Percentiles rank a stretch among this genome's conserved stretches.
Evolutionary conservation across 37 sponge, comb jelly and placozoan genomes (phyloP).

Genomic region (Sycon ciliatum): DNA sequence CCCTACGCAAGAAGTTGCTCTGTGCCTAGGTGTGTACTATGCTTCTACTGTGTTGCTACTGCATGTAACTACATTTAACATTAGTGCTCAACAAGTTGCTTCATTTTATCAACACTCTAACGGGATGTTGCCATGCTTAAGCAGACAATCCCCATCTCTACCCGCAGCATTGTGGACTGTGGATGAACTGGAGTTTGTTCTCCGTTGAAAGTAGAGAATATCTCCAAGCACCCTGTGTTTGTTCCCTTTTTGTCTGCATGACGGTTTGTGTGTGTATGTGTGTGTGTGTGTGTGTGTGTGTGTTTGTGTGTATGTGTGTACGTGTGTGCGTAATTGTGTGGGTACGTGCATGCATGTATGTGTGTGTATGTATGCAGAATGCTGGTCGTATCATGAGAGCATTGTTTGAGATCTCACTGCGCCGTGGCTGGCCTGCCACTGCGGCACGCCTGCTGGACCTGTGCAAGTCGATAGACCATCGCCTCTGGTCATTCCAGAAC

Average conservation of each 20-base stretch:
- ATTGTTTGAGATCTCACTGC: conserved; percentile 85
- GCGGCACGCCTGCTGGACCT: conserved; percentile 59
- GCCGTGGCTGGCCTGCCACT: conserved; percentile 54
- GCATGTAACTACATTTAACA: too few relatives aligned
- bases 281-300: neutral
- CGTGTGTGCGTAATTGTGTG: neutral
- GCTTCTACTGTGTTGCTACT: too few relatives aligned
- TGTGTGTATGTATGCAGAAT: conserved; percentile 48
- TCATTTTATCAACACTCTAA: too few relatives aligned
- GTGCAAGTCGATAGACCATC: conserved; percentile 66
- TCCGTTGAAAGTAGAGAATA: neutral
- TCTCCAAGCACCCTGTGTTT: neutral
- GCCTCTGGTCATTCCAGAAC: conserved; percentile 75
- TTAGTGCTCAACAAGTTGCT: too few relatives aligned
- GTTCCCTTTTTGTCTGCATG: neutral
- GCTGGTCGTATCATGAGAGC: conserved; percentile 73
- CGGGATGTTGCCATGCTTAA: too few relatives aligned
- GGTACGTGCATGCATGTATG: neutral
- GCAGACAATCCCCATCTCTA: too few relatives aligned
- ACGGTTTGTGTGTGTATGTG: neutral
- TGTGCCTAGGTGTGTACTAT: too few relatives aligned
- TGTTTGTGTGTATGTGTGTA: neutral
- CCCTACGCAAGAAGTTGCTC: too few relatives aligned
- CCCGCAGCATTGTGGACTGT: too few relatives aligned
- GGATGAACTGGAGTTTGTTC: too few relatives aligned